Evolutionary conservation across 1,140 invertebrate species (phyloP), one percentile per base, ranked within the genome.

Genomic region (Tribolium castaneum): DNA sequence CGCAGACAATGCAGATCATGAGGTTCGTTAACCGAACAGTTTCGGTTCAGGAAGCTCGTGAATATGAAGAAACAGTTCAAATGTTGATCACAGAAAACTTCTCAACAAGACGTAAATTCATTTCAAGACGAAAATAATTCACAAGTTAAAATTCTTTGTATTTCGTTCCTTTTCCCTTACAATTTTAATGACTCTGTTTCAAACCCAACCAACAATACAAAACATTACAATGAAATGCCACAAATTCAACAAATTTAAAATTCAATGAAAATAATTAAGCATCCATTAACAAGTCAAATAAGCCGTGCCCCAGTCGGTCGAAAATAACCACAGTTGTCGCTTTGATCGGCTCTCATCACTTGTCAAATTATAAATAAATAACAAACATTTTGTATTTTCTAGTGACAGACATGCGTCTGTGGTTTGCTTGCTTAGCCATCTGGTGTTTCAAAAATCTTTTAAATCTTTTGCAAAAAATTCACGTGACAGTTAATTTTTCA

Each of bases 21-120:
- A 72, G 77, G 78, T 80, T 80, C 78, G 75, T 80, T 80, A 76
- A 80, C 78, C 78, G 78, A 72, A 71, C 9, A 62, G 74, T 80
- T 76, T 76, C 78, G 78, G 75, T 80, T 77, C 78, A 80, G 52
- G 66, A 73, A 54, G 54, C 22, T 73, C 49, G 49, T 73, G 52
- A 73, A 72, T 72, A 35, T 72, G 39, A 72, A 72, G 22, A 52
- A 72, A 72, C 39, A 50, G 70, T 72, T 49, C 13, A 13, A 22
- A 50, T 50, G 70, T 35, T 12, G 25, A 30, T 30, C 25, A 30
- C 25, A 30, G 25, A 30, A 30, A 45, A 45, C 39, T 45, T 45
- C 39, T 9, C 39, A 45, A 45, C 39, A 45, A 30, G 25, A 30
- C 25, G 25, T 30, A 30, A 30, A 30, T 30, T 30, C 1, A 45